Conservation (phyloP, 2,888 invertebrate species). For the Heliconius sara region DNA sequence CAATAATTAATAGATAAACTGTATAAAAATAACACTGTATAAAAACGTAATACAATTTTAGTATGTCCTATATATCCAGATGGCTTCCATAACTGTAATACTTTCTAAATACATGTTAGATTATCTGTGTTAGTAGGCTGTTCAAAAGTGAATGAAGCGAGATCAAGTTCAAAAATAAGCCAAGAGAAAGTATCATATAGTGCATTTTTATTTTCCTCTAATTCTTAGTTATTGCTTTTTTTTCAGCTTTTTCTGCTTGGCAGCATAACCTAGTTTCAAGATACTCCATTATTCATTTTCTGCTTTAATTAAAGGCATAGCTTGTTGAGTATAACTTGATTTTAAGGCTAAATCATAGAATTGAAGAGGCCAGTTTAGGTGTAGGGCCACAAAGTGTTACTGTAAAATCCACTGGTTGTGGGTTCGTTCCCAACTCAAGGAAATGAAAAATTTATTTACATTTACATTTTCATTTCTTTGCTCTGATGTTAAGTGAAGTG, state of each 20-base stretch:
- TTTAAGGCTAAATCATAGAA: no score
- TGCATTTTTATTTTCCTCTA: neutral
- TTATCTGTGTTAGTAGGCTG: slow-evolving; percentile 42
- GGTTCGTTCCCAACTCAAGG: no score
- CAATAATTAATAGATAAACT: neutral
- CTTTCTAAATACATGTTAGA: slow-evolving; percentile 42
- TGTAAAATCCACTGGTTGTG: no score
- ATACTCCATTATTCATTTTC: neutral
- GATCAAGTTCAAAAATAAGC: slow-evolving; percentile 12
- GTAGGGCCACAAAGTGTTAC: no score
- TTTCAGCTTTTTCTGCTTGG: neutral
- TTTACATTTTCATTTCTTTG: no score
- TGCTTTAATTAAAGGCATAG: neutral
- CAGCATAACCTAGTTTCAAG: neutral
- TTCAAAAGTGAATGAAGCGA: slow-evolving; percentile 29
- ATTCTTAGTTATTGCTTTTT: neutral
- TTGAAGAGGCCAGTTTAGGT: no score
- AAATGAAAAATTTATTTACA: no score
- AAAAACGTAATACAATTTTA: neutral
- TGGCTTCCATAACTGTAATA: slow-evolving; percentile 11
- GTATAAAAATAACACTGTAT: no score
- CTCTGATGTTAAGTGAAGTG: no score
- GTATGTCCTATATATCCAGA: slow-evolving; percentile 1
- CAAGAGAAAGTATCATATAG: slow-evolving; percentile 8
- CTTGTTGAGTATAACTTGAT: neutral